These are phyloP conservation scores for Macrotrachela quadricornifera DNA, from an alignment of 1,140 invertebrate genomes.

Conservation along the genomic window DNA sequence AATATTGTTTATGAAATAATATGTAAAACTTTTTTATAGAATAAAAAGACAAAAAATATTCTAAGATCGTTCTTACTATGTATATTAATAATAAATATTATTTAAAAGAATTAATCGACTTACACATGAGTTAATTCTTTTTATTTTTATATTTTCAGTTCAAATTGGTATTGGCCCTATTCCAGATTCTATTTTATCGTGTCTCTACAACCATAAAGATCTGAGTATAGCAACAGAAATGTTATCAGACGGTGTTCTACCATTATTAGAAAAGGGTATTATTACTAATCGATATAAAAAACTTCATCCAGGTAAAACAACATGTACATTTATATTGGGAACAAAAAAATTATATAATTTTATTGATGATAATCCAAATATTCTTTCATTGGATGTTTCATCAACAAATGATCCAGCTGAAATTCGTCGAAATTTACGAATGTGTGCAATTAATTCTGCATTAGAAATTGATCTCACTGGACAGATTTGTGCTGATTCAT, in stretches of 20 bases:
- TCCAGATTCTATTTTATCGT: slow-evolving; percentile 60
- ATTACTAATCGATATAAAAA: slow-evolving; percentile 64
- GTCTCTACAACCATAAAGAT: slow-evolving; percentile 60
- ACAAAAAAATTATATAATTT: slow-evolving; percentile 67
- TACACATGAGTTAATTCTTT: too few species aligned
- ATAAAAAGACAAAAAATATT: too few species aligned
- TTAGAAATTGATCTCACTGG: slow-evolving; percentile 89
- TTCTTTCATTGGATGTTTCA: slow-evolving; percentile 39
- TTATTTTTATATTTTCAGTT: too few species aligned
- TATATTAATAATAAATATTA: too few species aligned
- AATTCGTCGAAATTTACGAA: slow-evolving; percentile 58
- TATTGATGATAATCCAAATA: slow-evolving; percentile 69
- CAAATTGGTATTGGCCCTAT: slow-evolving; percentile 30
- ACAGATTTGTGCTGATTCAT: slow-evolving; percentile 69
- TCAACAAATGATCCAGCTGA: slow-evolving; percentile 46
- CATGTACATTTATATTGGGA: slow-evolving; percentile 66
- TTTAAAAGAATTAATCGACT: too few species aligned
- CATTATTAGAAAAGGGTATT: slow-evolving; percentile 54
- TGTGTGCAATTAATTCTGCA: slow-evolving; percentile 86
- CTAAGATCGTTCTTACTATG: too few species aligned
- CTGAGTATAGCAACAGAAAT: slow-evolving; percentile 81
- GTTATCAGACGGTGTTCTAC: slow-evolving; percentile 69
- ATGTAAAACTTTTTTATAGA: too few species aligned
- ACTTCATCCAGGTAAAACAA: slow-evolving; percentile 57
- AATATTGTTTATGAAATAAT: too few species aligned